Percentiles rank a stretch among this genome's conserved stretches.
These are phyloP conservation scores for Lysiphlebus fabarum DNA, from an alignment of 1,140 invertebrate genomes.

Conservation along the genomic window DNA sequence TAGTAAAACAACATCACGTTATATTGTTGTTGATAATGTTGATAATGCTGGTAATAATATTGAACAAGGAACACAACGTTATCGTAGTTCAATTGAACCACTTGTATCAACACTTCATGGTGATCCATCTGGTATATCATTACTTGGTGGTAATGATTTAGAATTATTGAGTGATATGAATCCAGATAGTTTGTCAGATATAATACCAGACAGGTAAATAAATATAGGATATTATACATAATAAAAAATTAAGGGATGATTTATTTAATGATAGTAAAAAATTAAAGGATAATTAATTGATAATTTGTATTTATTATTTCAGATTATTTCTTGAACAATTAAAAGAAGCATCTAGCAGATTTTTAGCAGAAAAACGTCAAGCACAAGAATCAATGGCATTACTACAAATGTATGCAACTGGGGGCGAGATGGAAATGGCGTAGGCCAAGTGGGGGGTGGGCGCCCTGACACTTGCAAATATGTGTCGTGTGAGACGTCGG, in stretches of 20 bases:
- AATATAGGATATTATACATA: too few species aligned
- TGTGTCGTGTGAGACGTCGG: constrained; percentile 50
- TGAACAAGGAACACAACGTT: constrained; percentile 57
- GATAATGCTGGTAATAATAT: constrained; percentile 60
- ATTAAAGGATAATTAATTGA: neutral
- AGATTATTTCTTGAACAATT: constrained; percentile 76
- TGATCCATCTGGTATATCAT: constrained; percentile 75
- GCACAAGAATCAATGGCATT: constrained; percentile 80
- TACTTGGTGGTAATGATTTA: constrained; percentile 75
- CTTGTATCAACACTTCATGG: constrained; percentile 72
- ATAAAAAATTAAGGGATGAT: too few species aligned
- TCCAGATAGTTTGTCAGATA: constrained; percentile 75
- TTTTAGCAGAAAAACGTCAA: constrained; percentile 74
- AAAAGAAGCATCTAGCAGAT: constrained; percentile 78
- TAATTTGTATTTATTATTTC: constrained; percentile 21
- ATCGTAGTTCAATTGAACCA: constrained; percentile 41
- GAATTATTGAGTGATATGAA: constrained; percentile 82
- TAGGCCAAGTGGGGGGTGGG: constrained; percentile 56
- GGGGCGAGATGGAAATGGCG: constrained; percentile 52
- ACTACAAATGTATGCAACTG: constrained; percentile 58
- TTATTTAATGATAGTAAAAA: too few species aligned
- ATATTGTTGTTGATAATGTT: constrained; percentile 66
- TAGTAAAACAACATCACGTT: constrained; percentile 51
- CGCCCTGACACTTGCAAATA: constrained; percentile 52
- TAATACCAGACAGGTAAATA: constrained; percentile 68